These are phyloP conservation scores for Drosophila anceps DNA, from an alignment of 2,888 invertebrate species.

Conservation along the genomic window DNA sequence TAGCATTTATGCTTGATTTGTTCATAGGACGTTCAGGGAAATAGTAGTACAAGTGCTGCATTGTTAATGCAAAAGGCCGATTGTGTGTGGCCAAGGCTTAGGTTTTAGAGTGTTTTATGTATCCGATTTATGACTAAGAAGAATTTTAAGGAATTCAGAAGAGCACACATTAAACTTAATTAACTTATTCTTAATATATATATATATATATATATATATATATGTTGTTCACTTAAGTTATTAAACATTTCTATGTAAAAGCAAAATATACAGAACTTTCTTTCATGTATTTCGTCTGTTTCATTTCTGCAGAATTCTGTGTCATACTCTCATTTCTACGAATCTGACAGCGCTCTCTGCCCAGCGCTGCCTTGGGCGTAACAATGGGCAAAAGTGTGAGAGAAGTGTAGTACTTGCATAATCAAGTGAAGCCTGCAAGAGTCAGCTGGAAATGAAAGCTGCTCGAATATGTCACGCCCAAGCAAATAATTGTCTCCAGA, in stretches of 20 bases:
- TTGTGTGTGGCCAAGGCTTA: too few species aligned
- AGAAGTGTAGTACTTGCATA: background rate
- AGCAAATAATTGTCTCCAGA: background rate
- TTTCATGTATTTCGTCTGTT: background rate
- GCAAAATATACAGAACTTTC: background rate
- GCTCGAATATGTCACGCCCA: background rate
- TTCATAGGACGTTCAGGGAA: too few species aligned
- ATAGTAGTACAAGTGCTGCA: too few species aligned
- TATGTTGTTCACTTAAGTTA: background rate
- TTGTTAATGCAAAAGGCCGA: too few species aligned
- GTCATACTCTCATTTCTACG: background rate
- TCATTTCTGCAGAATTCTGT: background rate
- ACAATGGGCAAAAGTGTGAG: background rate
- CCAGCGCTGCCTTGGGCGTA: background rate
- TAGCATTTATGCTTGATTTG: too few species aligned
- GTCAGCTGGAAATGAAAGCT: background rate
- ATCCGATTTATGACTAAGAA: background rate
- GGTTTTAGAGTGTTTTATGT: too few species aligned
- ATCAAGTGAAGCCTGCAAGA: slow-evolving; percentile 5
- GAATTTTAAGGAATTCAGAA: background rate
- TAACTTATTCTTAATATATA: too few species aligned
- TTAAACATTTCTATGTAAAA: background rate
- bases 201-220: background rate
- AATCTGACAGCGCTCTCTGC: background rate
- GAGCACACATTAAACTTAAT: background rate